Conservation (phyloP, 2,113 vertebrate species). For the Lontra canadensis region DNA sequence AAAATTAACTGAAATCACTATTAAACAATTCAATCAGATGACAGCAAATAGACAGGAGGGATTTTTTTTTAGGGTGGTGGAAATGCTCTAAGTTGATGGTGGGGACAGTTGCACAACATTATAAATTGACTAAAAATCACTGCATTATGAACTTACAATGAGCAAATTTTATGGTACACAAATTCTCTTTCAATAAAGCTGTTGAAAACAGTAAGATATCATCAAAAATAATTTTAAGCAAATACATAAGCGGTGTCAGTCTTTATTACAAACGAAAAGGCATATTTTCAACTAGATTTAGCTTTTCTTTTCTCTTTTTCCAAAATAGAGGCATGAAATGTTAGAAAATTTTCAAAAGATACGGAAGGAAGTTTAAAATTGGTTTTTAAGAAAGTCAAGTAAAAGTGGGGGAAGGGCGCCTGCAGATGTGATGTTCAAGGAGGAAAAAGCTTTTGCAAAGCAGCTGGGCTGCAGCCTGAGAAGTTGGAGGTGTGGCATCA, state of each 20-base stretch:
- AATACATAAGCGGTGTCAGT: background rate
- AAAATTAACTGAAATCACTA: background rate
- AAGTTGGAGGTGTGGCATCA: background rate
- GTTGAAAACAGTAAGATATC: background rate
- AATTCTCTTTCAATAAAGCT: background rate
- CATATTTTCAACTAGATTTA: background rate
- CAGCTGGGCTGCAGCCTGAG: background rate
- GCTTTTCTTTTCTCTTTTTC: background rate
- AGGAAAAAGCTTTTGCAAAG: background rate
- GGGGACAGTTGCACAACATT: background rate
- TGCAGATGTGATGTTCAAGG: background rate
- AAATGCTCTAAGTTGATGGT: background rate
- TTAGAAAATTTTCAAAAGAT: conserved; percentile 10
- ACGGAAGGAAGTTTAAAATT: background rate
- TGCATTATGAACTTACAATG: background rate
- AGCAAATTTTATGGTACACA: background rate
- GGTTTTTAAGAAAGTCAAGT: conserved; percentile 1
- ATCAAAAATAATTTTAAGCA: background rate
- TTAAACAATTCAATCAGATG: background rate
- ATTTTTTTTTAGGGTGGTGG: rapidly evolving
- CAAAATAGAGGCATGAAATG: background rate
- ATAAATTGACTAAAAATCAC: background rate
- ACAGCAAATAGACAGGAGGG: background rate
- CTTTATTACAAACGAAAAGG: background rate
- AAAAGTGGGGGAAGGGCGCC: background rate